Percentiles rank a stretch among this genome's conserved stretches.
Evolutionary conservation across 30 jellyfish, hydroid and myxozoan genomes (phyloP).

Genomic region (Cassiopea andromeda): DNA sequence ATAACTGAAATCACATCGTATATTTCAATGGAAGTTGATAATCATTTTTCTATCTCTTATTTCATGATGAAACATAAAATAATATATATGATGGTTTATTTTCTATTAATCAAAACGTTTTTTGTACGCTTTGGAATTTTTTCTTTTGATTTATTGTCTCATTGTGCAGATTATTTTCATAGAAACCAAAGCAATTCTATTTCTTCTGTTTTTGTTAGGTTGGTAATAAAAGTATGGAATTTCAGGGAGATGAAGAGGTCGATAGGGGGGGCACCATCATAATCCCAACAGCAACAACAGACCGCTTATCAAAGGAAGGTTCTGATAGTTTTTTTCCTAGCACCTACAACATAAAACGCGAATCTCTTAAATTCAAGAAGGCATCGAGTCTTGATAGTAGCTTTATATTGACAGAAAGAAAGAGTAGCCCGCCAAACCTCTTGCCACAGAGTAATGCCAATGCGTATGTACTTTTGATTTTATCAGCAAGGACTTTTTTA

Average conservation of each 20-base stretch:
- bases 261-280: background rate
- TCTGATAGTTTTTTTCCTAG: slow-evolving; percentile 2
- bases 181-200: too few relatives aligned
- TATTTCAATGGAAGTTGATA: too few relatives aligned
- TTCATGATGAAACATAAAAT: too few relatives aligned
- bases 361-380: slow-evolving; percentile 22
- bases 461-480: background rate
- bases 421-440: background rate
- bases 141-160: too few relatives aligned
- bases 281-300: slow-evolving; percentile 68
- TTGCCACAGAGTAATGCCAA: slow-evolving; percentile 34
- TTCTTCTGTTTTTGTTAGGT: too few relatives aligned
- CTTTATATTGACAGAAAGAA: slow-evolving; percentile 4
- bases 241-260: background rate
- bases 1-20: too few relatives aligned
- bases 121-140: too few relatives aligned
- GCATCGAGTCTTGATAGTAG: slow-evolving; percentile 42
- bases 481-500: background rate
- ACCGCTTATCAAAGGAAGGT: slow-evolving; percentile 1
- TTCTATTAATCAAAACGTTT: too few relatives aligned
- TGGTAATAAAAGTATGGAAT: too few relatives aligned
- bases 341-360: background rate
- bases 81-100: too few relatives aligned
- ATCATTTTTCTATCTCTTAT: too few relatives aligned
- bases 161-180: too few relatives aligned